A percentile compares a stretch with the other conserved stretches of the same genome.
Conservation (phyloP, 2,113 vertebrate species). For the Colinus virginianus region DNA sequence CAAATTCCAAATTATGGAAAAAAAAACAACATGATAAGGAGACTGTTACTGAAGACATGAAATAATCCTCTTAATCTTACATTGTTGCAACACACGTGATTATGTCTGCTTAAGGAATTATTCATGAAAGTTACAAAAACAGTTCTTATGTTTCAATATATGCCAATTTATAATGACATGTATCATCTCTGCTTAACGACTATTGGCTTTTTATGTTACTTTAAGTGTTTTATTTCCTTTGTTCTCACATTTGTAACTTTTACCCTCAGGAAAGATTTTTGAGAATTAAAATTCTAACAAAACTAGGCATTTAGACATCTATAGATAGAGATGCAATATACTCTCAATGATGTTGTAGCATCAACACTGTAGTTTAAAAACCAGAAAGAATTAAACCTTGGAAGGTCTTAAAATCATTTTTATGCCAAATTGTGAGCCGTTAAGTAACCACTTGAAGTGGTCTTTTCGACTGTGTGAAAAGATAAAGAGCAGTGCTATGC, state of each 20-base stretch:
- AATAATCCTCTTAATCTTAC: slow-evolving; percentile 62
- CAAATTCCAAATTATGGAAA: slow-evolving; percentile 14
- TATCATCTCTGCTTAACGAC: slow-evolving; percentile 35
- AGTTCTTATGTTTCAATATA: slow-evolving; percentile 46
- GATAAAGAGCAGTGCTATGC: not conserved
- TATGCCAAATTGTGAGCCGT: slow-evolving; percentile 40
- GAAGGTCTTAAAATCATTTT: not conserved
- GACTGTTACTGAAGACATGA: slow-evolving; percentile 19
- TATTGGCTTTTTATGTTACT: slow-evolving; percentile 6
- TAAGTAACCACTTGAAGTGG: not conserved
- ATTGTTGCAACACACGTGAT: slow-evolving; percentile 29
- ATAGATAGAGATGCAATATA: not conserved
- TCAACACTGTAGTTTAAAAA: not conserved
- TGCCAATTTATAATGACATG: slow-evolving; percentile 26
- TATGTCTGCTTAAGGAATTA: slow-evolving; percentile 53
- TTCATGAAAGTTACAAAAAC: slow-evolving; percentile 45
- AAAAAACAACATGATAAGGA: not conserved
- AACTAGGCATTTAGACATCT: not conserved
- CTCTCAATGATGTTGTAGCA: not conserved
- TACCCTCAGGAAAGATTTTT: slow-evolving; percentile 25
- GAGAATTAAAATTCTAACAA: slow-evolving; percentile 12
- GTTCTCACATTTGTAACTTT: slow-evolving; percentile 26
- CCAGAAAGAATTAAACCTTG: slow-evolving; percentile 4
- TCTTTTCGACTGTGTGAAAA: not conserved
- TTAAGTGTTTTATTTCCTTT: slow-evolving; percentile 31